phyloP scores from a whole-genome alignment of 2,113 vertebrate genomes.

The Ardeotis arabs region DNA sequence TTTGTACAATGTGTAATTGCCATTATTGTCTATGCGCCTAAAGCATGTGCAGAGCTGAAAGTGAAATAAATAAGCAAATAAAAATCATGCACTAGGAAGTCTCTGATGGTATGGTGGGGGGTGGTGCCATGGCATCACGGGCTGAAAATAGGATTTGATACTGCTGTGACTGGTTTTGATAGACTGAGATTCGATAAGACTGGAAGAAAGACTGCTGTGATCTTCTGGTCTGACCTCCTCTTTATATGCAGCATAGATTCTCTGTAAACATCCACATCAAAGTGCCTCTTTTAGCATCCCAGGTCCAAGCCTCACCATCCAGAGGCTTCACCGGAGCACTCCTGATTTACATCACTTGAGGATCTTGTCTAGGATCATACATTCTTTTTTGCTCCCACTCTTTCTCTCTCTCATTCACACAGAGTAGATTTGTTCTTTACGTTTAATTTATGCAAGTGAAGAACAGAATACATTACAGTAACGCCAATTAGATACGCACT shows the following conservation, averaged over 20 bases:
- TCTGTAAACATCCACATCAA: neutral
- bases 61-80: conserved; percentile 63
- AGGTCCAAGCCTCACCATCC: neutral
- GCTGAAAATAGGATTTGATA: conserved; percentile 62
- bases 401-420: neutral
- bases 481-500: conserved; percentile 67
- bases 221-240: neutral
- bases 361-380: neutral
- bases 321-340: neutral
- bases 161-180: conserved; percentile 28
- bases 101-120: conserved; percentile 6
- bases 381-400: neutral
- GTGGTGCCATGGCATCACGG: neutral
- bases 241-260: neutral
- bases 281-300: neutral
- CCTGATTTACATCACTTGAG: neutral
- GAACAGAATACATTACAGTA: conserved; percentile 50
- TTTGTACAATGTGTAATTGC: conserved; percentile 63
- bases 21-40: conserved; percentile 34
- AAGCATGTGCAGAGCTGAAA: conserved; percentile 39
- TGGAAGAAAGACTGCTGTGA: conserved; percentile 1
- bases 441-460: conserved; percentile 63
- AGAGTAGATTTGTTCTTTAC: conserved; percentile 8
- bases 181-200: conserved; percentile 40
- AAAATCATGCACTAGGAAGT: neutral